A percentile compares a stretch with the other conserved stretches of the same genome.
Evolutionary conservation across 2,888 invertebrate species (phyloP).

Genomic region (Andrena fulva): DNA sequence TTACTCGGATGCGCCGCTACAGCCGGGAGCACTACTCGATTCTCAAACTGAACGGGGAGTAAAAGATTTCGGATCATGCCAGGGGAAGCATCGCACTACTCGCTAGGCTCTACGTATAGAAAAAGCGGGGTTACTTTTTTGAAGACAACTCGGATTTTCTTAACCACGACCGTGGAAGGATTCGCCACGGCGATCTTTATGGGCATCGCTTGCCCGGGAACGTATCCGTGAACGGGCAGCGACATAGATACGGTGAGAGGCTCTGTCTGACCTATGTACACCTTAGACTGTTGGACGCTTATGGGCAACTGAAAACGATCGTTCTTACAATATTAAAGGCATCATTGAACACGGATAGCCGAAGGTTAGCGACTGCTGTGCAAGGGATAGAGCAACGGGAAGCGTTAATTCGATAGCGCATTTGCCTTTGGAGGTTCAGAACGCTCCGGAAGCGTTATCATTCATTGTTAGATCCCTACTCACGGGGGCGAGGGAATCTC

Average conservation of each 20-base stretch:
- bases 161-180: slow-evolving; percentile 74
- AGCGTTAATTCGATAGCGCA: slow-evolving; percentile 7
- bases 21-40: background rate
- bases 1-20: background rate
- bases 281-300: slow-evolving; percentile 74
- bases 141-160: slow-evolving; percentile 77
- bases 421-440: slow-evolving; percentile 23
- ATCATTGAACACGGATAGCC: no score
- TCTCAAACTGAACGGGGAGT: background rate
- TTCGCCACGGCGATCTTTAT: slow-evolving; percentile 79
- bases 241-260: slow-evolving; percentile 76
- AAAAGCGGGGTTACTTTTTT: slow-evolving; percentile 75
- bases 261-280: slow-evolving; percentile 78
- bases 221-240: slow-evolving; percentile 81
- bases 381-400: background rate
- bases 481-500: slow-evolving; percentile 80
- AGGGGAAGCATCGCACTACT: background rate
- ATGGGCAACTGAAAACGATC: slow-evolving; percentile 74
- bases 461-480: slow-evolving; percentile 61
- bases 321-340: background rate
- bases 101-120: background rate
- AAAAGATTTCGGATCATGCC: slow-evolving; percentile 1
- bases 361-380: background rate
- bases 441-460: slow-evolving; percentile 47
- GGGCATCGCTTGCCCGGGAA: slow-evolving; percentile 82